Base-by-base conservation (phyloP, 2,113 vertebrate genomes). In the Hydropotes inermis region DNA sequence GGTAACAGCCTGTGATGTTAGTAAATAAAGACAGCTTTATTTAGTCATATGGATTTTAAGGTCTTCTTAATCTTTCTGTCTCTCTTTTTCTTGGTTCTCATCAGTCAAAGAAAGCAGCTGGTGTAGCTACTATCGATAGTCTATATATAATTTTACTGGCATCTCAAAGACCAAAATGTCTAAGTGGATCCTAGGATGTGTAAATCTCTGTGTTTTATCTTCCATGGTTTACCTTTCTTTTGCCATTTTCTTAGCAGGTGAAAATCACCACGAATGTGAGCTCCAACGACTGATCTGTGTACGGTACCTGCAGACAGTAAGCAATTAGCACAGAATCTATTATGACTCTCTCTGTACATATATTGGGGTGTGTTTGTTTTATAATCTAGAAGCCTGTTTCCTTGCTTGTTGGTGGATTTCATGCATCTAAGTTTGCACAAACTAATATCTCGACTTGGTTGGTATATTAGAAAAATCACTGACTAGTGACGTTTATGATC, bases 1-100 rank as follows among this genome's bases (percentile, higher is more conserved):
- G 95, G 78, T 78, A 97, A 96, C 84, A 89, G 61, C 33, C 45
- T 2, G 1, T 33, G 87, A 92, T 97, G 87, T 55, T 1, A 1
- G 97, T 94, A 88, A 97, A 97, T 97, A 94, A 98, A 89, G 82
- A 94, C 93, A 95, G 39, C 21, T 54, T 98, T 97, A 93, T 97
- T 98, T 98, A 97, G 92, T 95, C 97, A 58, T 10, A 9, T 87
- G 39, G 96, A 89, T 93, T 98, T 97, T 97, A 96, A 81, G 91
- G 43, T 23, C 25, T 70, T 67, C 36, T 21, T 87, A 64, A 95
- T 97, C n/a, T 96, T 98, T 97, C 97, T 97, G 93, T 95, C 96
- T 97, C 94, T 60, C 96, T 97, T 90, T 96, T 97, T 78, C 95
- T 89, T 52, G 54, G 86, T 76, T 93, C 97, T 96, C 98, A 98